Conservation (phyloP, 2,113 vertebrate genomes). For the Passerina amoena region DNA sequence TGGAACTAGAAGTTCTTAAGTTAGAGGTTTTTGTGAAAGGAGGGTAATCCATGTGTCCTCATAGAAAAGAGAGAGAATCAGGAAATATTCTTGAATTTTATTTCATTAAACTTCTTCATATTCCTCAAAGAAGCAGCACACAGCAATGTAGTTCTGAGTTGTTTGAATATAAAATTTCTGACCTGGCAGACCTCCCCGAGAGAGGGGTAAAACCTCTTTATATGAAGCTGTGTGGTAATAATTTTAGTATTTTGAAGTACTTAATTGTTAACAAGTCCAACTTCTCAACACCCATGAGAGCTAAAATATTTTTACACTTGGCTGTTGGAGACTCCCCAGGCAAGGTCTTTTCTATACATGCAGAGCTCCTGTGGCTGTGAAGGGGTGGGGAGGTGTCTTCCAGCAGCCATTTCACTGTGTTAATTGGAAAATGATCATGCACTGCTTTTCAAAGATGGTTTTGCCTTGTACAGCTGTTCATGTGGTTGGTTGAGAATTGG, state of each 20-base stretch:
- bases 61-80: not conserved
- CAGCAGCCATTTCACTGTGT: not conserved
- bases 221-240: not conserved
- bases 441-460: accelerated
- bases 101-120: not conserved
- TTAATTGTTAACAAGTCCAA: not conserved
- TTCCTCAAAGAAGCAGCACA: not conserved
- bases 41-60: not conserved
- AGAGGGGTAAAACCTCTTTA: not conserved
- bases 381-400: not conserved
- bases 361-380: not conserved
- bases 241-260: not conserved
- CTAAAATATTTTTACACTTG: not conserved
- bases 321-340: not conserved
- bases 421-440: not conserved
- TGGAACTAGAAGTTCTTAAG: not conserved
- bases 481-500: not conserved
- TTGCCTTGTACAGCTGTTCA: not conserved
- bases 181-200: not conserved
- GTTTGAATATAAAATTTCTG: not conserved
- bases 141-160: not conserved
- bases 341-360: not conserved
- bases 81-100: not conserved
- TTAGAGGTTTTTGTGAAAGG: not conserved
- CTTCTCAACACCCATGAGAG: not conserved